These are phyloP conservation scores for Ceratosolen solmsi DNA, from an alignment of 1,140 invertebrate species.

Conservation along the genomic window DNA sequence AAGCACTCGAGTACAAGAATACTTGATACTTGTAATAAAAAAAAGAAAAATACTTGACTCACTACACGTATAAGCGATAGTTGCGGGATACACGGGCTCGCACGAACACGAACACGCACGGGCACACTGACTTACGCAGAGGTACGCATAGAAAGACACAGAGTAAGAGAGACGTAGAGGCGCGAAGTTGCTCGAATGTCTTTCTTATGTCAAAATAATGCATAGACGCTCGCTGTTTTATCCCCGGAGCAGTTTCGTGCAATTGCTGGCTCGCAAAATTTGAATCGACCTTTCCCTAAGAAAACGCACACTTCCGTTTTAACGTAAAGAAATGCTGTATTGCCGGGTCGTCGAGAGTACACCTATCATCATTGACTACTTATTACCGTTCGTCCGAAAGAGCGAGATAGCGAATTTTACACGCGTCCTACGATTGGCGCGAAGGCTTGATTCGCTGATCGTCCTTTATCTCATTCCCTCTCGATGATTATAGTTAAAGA, in stretches of 20 bases:
- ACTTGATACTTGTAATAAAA: not conserved
- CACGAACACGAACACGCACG: too few species aligned
- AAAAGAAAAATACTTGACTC: too few species aligned
- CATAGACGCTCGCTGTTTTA: not conserved
- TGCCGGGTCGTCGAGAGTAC: not conserved
- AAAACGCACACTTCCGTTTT: too few species aligned
- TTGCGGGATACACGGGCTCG: too few species aligned
- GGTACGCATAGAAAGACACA: too few species aligned
- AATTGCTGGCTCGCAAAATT: not conserved
- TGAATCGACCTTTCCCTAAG: not conserved
- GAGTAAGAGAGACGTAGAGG: too few species aligned
- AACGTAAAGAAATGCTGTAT: too few species aligned
- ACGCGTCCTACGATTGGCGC: not conserved
- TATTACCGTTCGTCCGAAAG: not conserved
- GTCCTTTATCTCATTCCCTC: conserved; percentile 7
- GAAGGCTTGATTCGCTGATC: conserved; percentile 9
- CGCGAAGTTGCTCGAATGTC: too few species aligned
- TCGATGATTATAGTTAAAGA: not conserved
- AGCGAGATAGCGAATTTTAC: not conserved
- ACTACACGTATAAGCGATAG: too few species aligned
- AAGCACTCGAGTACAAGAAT: not conserved
- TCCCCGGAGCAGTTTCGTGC: too few species aligned
- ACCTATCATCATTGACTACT: not conserved
- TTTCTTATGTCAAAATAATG: too few species aligned
- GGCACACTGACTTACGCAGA: too few species aligned